Evolutionary conservation across 37 sponge, comb jelly and placozoan genomes (phyloP).

Genomic region (Theonella swinhoei): DNA sequence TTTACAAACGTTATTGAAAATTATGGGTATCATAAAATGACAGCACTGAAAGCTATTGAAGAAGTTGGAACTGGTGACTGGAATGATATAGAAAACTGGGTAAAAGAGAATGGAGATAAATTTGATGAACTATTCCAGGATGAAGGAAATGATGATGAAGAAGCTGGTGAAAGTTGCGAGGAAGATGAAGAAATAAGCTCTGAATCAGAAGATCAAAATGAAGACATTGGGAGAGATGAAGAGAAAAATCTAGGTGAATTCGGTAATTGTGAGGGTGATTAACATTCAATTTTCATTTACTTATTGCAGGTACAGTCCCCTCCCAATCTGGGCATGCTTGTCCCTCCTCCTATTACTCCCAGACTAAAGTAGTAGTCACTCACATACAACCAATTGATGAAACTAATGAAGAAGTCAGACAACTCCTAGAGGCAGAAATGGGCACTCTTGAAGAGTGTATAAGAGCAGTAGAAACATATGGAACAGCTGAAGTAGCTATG

Average conservation of each 20-base stretch:
- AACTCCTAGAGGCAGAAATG: slow-evolving; percentile 5
- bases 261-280: too few relatives aligned
- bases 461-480: slow-evolving; percentile 14
- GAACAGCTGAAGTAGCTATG: not conserved
- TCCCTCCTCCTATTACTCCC: not conserved
- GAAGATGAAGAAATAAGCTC: not conserved
- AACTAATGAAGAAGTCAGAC: slow-evolving; percentile 14
- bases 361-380: slow-evolving; percentile 1
- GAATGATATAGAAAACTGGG: slow-evolving; percentile 24
- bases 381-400: slow-evolving; percentile 11
- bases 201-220: not conserved
- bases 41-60: slow-evolving; percentile 32
- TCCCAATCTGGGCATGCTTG: not conserved
- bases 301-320: not conserved
- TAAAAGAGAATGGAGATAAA: slow-evolving; percentile 10
- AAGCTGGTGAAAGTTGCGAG: too few relatives aligned
- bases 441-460: slow-evolving; percentile 8
- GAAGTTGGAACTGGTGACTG: not conserved
- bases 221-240: too few relatives aligned
- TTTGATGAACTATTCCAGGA: not conserved
- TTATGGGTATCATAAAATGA: not conserved
- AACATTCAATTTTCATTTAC: too few relatives aligned
- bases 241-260: too few relatives aligned
- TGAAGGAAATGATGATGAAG: slow-evolving; percentile 2
- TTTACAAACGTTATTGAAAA: slow-evolving; percentile 12